Percentiles rank a stretch among this genome's conserved stretches.
Evolutionary conservation across 2,797 vertebrate species (phyloP).

Genomic region (Mus caroli): DNA sequence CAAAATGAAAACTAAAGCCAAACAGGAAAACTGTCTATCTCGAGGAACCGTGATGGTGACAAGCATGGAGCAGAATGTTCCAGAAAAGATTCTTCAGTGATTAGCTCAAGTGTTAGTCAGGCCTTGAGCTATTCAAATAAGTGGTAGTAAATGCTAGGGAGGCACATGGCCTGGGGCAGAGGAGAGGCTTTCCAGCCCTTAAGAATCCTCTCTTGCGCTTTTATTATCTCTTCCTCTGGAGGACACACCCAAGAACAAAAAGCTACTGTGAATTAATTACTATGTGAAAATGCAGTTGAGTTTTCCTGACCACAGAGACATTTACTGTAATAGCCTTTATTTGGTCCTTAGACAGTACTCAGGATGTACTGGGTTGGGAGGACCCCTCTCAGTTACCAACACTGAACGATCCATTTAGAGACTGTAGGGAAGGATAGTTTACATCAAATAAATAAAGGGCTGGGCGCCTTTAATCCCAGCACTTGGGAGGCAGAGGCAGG

Average conservation of each 20-base stretch:
- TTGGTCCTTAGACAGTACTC: not conserved
- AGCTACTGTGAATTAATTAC: not conserved
- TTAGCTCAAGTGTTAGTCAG: not conserved
- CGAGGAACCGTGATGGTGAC: not conserved
- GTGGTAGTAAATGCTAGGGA: not conserved
- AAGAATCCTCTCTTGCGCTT: not conserved
- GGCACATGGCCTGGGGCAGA: not conserved
- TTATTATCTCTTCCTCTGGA: not conserved
- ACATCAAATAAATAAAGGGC: not conserved
- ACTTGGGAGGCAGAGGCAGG: too few relatives aligned
- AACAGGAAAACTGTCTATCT: not conserved
- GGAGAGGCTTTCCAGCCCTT: not conserved
- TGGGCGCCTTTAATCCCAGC: too few relatives aligned
- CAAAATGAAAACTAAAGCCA: not conserved
- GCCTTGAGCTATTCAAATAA: not conserved
- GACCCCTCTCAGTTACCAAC: not conserved
- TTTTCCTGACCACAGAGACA: not conserved
- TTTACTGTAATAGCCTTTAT: not conserved
- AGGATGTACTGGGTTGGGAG: not conserved
- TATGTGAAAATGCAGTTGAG: not conserved
- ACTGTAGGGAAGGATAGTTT: not conserved
- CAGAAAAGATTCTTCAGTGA: conserved; percentile 47
- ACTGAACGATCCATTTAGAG: not conserved
- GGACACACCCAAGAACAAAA: conserved; percentile 3
- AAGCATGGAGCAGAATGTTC: conserved; percentile 3